A percentile compares a stretch with the other conserved stretches of the same genome.
These are phyloP conservation scores for Xiphophorus hellerii DNA, from an alignment of 2,113 vertebrate genomes.

Conservation along the genomic window DNA sequence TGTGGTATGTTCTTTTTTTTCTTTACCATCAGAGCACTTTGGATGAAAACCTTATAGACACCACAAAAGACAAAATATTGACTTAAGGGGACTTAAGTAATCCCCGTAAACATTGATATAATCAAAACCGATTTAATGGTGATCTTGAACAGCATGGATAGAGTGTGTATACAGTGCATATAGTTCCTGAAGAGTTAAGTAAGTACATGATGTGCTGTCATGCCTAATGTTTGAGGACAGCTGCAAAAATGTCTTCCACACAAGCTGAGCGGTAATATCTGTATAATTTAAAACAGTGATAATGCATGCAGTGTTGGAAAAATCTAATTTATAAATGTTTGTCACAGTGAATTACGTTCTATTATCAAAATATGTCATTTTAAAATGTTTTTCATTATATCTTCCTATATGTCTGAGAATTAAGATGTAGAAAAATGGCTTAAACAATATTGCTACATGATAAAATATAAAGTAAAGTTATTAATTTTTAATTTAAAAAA, in stretches of 20 bases:
- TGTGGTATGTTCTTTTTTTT: too few relatives aligned
- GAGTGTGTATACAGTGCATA: background rate
- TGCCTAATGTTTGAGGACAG: background rate
- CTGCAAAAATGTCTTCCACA: background rate
- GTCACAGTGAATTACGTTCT: background rate
- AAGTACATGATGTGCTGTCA: background rate
- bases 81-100: too few relatives aligned
- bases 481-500: too few relatives aligned
- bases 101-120: too few relatives aligned
- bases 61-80: too few relatives aligned
- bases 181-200: too few relatives aligned
- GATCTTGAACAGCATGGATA: background rate
- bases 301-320: background rate
- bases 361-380: background rate
- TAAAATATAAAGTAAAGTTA: too few relatives aligned
- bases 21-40: too few relatives aligned
- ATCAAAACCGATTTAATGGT: background rate
- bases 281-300: background rate
- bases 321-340: background rate
- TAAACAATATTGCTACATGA: too few relatives aligned
- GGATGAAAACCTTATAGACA: too few relatives aligned
- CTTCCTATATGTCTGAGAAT: too few relatives aligned
- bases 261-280: background rate
- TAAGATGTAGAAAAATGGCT: too few relatives aligned
- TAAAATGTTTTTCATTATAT: background rate